A percentile compares a stretch with the other conserved stretches of the same genome.
phyloP scores from a whole-genome alignment of 2,113 vertebrate species.

The Catagonus wagneri region DNA sequence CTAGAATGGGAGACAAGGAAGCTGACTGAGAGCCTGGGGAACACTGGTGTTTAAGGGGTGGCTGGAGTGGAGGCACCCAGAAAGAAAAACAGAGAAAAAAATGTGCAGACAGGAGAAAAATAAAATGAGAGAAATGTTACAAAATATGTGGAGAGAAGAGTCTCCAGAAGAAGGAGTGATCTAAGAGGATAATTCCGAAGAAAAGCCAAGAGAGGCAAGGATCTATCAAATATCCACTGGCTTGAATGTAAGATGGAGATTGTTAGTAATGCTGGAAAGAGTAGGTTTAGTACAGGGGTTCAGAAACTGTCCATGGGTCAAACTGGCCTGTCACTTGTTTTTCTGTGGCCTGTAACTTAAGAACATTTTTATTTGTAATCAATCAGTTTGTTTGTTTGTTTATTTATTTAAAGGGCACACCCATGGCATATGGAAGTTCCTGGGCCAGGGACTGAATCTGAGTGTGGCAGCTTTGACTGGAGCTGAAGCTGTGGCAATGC shows the following conservation, averaged over 20 bases:
- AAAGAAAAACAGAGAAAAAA: not conserved
- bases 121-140: not conserved
- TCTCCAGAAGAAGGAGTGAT: not conserved
- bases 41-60: not conserved
- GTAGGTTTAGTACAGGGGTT: not conserved
- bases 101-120: not conserved
- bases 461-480: too few species aligned
- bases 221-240: not conserved
- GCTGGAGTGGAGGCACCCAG: not conserved
- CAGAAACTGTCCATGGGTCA: not conserved
- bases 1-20: not conserved
- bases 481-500: too few species aligned
- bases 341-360: too few species aligned
- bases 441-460: too few species aligned
- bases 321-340: not conserved
- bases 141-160: not conserved
- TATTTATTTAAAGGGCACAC: too few species aligned
- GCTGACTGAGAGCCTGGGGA: not conserved
- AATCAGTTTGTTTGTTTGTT: too few species aligned
- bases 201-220: not conserved
- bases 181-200: not conserved
- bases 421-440: too few species aligned
- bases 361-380: too few species aligned
- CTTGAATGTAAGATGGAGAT: not conserved
- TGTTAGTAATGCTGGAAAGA: not conserved